Evolutionary conservation across 2,888 invertebrate species (phyloP).

Genomic region (Lamellibrachia satsuma): DNA sequence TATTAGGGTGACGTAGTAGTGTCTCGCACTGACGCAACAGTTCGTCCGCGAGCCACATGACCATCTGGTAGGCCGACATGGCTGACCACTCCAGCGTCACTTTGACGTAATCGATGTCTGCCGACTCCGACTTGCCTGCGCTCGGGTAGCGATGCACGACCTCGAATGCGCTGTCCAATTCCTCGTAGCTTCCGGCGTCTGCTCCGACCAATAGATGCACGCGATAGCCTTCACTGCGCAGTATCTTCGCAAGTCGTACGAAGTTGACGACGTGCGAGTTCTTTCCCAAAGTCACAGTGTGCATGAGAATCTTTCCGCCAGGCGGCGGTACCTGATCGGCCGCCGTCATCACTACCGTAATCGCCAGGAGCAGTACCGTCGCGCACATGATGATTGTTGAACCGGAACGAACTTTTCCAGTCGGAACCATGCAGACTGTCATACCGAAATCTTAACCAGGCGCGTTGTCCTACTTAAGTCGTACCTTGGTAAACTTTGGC

Average conservation of each 20-base stretch:
- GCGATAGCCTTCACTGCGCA: neutral
- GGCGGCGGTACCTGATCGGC: neutral
- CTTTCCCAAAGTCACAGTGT: neutral
- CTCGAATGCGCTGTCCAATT: neutral
- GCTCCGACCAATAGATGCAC: neutral
- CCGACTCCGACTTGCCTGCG: neutral
- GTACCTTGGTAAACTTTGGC: neutral
- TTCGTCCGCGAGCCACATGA: neutral
- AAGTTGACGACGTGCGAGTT: neutral
- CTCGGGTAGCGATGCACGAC: neutral
- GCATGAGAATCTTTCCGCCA: conserved; percentile 1
- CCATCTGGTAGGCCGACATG: neutral
- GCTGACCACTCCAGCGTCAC: neutral
- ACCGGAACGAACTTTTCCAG: neutral
- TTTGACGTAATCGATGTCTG: neutral
- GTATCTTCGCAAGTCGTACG: neutral
- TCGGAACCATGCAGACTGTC: neutral
- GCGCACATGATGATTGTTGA: neutral
- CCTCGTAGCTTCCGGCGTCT: neutral
- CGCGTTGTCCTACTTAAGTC: neutral
- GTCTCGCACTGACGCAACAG: neutral
- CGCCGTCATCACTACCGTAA: neutral
- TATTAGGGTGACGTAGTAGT: neutral
- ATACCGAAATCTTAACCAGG: neutral
- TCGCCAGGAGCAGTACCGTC: neutral